These are phyloP conservation scores for Mylabris sibirica DNA, from an alignment of 2,888 invertebrate species.

Conservation along the genomic window DNA sequence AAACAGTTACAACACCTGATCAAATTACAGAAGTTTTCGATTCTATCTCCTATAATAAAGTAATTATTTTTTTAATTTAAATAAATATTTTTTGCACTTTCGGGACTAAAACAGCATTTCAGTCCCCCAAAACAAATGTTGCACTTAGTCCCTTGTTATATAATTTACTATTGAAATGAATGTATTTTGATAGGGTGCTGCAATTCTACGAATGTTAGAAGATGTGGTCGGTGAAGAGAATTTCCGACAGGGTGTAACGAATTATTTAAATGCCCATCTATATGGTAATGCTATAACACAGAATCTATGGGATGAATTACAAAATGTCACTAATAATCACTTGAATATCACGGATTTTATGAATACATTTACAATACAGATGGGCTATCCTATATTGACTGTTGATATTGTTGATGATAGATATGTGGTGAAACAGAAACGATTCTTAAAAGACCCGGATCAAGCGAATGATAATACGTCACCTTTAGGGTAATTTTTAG, in stretches of 20 bases:
- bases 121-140: too few relatives aligned
- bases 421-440: constrained; percentile 73
- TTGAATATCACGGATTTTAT: constrained; percentile 70
- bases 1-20: constrained; percentile 82
- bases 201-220: constrained; percentile 88
- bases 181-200: constrained; percentile 72
- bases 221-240: constrained; percentile 75
- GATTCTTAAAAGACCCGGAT: constrained; percentile 77
- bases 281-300: constrained; percentile 82
- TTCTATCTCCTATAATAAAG: constrained; percentile 89
- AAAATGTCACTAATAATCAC: constrained; percentile 61
- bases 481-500: constrained; percentile 59
- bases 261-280: constrained; percentile 74
- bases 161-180: too few relatives aligned
- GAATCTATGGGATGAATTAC: constrained; percentile 76
- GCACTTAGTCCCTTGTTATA: too few relatives aligned
- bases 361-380: constrained; percentile 90
- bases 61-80: constrained; percentile 59
- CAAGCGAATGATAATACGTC: constrained; percentile 62
- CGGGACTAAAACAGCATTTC: too few relatives aligned
- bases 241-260: constrained; percentile 77
- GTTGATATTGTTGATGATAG: constrained; percentile 63
- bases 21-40: constrained; percentile 94
- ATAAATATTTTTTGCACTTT: too few relatives aligned
- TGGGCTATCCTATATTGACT: constrained; percentile 83